These are phyloP conservation scores for Oryzias celebensis DNA, from an alignment of 2,113 vertebrate genomes.

Conservation along the genomic window DNA sequence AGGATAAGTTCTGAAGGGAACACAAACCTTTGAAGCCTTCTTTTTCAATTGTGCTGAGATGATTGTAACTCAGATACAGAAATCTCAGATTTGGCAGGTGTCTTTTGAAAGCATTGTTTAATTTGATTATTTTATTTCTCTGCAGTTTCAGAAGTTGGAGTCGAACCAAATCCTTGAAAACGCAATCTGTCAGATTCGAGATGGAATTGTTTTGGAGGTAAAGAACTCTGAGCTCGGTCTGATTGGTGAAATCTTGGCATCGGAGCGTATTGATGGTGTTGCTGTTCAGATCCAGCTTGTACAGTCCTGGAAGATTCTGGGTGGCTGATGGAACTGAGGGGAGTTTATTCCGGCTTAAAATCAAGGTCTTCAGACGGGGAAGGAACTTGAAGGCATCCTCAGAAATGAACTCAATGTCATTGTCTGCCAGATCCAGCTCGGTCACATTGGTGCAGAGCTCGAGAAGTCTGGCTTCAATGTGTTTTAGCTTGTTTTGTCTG, in stretches of 20 bases:
- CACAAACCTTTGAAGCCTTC: slow-evolving; percentile 41
- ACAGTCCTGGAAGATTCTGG: slow-evolving; percentile 41
- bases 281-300: slow-evolving; percentile 62
- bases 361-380: slow-evolving; percentile 38
- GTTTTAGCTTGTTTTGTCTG: slow-evolving; percentile 58
- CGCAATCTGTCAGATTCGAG: slow-evolving; percentile 31
- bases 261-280: slow-evolving; percentile 60
- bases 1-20: slow-evolving; percentile 46
- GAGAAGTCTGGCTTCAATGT: slow-evolving; percentile 47
- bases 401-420: slow-evolving; percentile 34
- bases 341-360: slow-evolving; percentile 55
- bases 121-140: slow-evolving; percentile 44
- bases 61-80: slow-evolving; percentile 58
- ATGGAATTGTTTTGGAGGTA: slow-evolving; percentile 62
- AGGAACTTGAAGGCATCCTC: slow-evolving; percentile 38
- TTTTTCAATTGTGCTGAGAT: slow-evolving; percentile 31
- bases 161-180: slow-evolving; percentile 59
- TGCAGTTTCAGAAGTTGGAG: slow-evolving; percentile 63
- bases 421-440: slow-evolving; percentile 53
- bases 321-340: slow-evolving; percentile 33
- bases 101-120: slow-evolving; percentile 51
- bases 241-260: slow-evolving; percentile 62
- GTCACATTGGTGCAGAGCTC: slow-evolving; percentile 50
- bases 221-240: slow-evolving; percentile 53
- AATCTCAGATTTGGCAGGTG: slow-evolving; percentile 51